phyloP scores from a whole-genome alignment of 1,140 invertebrate species.

The Popillia japonica region DNA sequence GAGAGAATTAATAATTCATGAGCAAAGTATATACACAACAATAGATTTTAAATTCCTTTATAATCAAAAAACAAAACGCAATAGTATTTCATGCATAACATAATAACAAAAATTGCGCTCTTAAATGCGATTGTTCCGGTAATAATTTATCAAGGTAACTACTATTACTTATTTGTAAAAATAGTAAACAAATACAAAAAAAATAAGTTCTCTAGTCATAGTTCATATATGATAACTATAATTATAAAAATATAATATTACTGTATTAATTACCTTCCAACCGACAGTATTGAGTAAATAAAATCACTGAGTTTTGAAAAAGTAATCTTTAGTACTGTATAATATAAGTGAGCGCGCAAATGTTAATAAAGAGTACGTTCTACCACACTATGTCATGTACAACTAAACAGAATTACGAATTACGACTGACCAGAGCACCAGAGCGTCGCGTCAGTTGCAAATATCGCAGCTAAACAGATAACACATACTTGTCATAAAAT shows the following conservation, averaged over 20 bases:
- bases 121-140: neutral
- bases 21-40: too few species aligned
- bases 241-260: neutral
- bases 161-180: neutral
- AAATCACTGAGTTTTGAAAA: neutral
- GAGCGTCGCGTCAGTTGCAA: neutral
- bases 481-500: neutral
- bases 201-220: neutral
- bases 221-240: neutral
- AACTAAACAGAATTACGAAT: neutral
- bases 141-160: neutral
- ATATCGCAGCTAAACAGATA: neutral
- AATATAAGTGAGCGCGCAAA: too few species aligned
- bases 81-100: neutral
- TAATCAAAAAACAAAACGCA: neutral
- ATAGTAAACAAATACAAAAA: neutral
- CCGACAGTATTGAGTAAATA: neutral
- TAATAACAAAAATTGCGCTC: neutral
- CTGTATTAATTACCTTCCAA: neutral
- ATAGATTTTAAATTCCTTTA: neutral
- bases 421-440: neutral
- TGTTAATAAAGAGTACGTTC: neutral
- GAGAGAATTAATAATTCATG: too few species aligned
- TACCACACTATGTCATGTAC: neutral
- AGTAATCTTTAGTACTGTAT: too few species aligned